Conservation (phyloP, 2,888 invertebrate species). For the Polymixis flavicincta region DNA sequence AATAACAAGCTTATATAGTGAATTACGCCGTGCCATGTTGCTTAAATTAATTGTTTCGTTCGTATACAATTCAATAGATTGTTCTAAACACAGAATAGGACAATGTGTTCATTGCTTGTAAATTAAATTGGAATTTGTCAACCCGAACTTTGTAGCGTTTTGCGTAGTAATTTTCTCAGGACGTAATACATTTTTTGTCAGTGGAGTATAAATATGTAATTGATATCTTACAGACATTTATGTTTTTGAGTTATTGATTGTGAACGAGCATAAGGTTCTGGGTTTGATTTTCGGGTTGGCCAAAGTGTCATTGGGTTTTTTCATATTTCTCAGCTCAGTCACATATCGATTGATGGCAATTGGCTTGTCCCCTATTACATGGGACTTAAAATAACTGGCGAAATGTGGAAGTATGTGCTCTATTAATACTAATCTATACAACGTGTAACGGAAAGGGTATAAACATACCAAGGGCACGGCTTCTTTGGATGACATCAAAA, state of each 20-base stretch:
- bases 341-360: too few relatives aligned
- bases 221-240: not conserved
- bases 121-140: slow-evolving; percentile 4
- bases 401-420: too few relatives aligned
- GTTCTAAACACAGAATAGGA: not conserved
- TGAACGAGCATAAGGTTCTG: too few relatives aligned
- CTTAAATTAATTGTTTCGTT: slow-evolving; percentile 39
- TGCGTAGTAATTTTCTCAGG: not conserved
- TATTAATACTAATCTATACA: too few relatives aligned
- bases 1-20: slow-evolving; percentile 53
- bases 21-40: slow-evolving; percentile 40
- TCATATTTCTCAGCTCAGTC: too few relatives aligned
- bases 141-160: not conserved
- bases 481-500: too few relatives aligned
- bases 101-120: slow-evolving; percentile 12
- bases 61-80: slow-evolving; percentile 17
- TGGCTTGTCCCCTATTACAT: too few relatives aligned
- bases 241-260: not conserved
- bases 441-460: too few relatives aligned
- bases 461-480: too few relatives aligned
- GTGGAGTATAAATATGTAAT: not conserved
- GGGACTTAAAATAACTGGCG: too few relatives aligned
- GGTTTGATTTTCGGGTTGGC: too few relatives aligned
- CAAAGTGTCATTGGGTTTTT: too few relatives aligned
- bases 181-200: not conserved